Conservation (phyloP, 2,888 invertebrate genomes). For the Cetonia aurata region DNA sequence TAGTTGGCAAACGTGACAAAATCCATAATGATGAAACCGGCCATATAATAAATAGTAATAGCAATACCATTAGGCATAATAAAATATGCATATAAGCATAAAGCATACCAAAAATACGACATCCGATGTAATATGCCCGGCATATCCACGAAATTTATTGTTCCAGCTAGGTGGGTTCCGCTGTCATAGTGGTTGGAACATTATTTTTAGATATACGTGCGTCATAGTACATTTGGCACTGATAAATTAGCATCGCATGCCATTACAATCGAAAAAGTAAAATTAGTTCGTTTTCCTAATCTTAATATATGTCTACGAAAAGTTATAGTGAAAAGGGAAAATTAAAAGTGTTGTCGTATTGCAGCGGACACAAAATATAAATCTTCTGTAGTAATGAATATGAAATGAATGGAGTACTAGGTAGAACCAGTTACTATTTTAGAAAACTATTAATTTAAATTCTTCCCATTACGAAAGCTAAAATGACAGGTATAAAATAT, state of each 20-base stretch:
- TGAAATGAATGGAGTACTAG: no score
- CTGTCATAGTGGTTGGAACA: constrained; percentile 42
- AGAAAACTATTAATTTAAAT: no score
- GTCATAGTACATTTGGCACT: constrained; percentile 58
- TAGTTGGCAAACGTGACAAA: not conserved
- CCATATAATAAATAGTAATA: no score
- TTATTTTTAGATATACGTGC: constrained; percentile 60
- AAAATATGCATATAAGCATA: constrained; percentile 11
- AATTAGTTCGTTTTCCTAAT: constrained; percentile 17
- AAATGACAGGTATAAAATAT: no score
- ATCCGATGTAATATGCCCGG: constrained; percentile 2
- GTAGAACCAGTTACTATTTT: no score
- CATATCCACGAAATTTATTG: constrained; percentile 29
- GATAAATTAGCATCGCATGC: constrained; percentile 52
- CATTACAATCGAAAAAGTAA: constrained; percentile 29
- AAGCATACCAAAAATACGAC: constrained; percentile 16
- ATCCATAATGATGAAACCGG: not conserved
- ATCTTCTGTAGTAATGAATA: no score
- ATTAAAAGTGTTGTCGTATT: no score
- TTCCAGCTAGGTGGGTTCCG: constrained; percentile 28
- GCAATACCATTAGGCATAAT: constrained; percentile 6
- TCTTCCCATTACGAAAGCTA: no score
- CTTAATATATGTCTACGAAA: no score
- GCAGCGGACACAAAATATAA: no score
- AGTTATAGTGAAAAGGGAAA: no score